Evolutionary conservation across 2,888 invertebrate species (phyloP).

Genomic region (Eupeodes luniger): DNA sequence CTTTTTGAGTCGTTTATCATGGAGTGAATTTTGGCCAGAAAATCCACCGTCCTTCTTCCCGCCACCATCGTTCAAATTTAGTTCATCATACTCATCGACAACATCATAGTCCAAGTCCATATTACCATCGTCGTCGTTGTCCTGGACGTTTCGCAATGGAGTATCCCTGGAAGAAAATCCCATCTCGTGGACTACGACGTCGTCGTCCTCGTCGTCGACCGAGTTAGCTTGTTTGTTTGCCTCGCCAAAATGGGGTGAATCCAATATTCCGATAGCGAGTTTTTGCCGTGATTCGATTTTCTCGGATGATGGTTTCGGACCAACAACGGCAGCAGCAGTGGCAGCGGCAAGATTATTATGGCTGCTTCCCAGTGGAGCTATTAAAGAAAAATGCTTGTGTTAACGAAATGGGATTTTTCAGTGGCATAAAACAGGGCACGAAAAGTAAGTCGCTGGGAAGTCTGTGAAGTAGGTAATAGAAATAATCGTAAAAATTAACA

Average conservation of each 20-base stretch:
- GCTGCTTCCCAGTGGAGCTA: conserved; percentile 41
- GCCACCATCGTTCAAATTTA: conserved; percentile 44
- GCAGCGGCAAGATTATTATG: conserved; percentile 8
- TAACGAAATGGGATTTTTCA: conserved; percentile 36
- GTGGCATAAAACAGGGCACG: neutral
- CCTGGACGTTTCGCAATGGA: neutral
- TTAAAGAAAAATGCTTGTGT: conserved; percentile 60
- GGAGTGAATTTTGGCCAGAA: conserved; percentile 20
- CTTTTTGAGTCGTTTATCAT: conserved; percentile 52
- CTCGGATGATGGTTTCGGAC: conserved; percentile 5
- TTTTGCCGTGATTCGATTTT: conserved; percentile 35
- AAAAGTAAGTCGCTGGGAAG: conserved; percentile 14
- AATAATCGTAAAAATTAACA: conserved; percentile 72
- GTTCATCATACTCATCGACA: conserved; percentile 59
- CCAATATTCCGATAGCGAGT: conserved; percentile 43
- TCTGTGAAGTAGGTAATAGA: conserved; percentile 58
- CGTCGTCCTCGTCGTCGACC: neutral
- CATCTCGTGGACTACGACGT: neutral
- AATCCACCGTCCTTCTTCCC: neutral
- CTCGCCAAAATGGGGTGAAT: conserved; percentile 11
- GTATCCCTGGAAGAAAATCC: conserved; percentile 4
- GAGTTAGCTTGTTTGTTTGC: conserved; percentile 12
- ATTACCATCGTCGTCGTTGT: neutral
- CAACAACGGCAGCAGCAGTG: neutral
- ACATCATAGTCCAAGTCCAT: conserved; percentile 58